Evolutionary conservation across 2,888 invertebrate species (phyloP), one percentile per base, ranked within the genome.

Genomic region (Tetramorium bicarinatum): DNA sequence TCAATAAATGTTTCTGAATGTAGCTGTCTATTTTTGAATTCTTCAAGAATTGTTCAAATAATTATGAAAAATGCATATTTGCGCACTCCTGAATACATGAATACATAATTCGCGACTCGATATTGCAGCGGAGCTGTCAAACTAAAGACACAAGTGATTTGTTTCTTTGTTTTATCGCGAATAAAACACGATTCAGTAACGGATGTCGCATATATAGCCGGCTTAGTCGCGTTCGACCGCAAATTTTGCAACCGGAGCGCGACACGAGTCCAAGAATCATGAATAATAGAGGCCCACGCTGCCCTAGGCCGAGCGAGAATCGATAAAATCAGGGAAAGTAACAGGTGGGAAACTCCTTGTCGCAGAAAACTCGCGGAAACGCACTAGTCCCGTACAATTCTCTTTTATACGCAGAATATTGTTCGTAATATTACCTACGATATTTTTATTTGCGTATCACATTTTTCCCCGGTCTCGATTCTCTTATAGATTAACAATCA

Each of bases 241-340:
- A 76, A 59, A 80, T 83, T 84, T 79, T 64, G 41, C 80, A 62
- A 76, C 52, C 56, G 54, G 49, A 77, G 47, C 84, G 69, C 25
- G 66, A 71, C n/a, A n/a, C 29, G 18, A 69, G 29, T 84, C 84
- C 83, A 77, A 61, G 18, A 54, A 69, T 38, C 41, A 74, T 89
- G 84, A 90, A 90, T 90, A 89, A 90, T 89, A 64, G 67, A 89
- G 29, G 49, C 52, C 52, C 29, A 15, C 61, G 66, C 21, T 56
- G 76, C 71, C 76, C 66, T 71, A 64, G 61, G 69, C 59, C 52
- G 59, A 75, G 25, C 61, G 52, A 75, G 47, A 47, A 86, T 88
- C 88, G 47, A 88, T 88, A 82, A 54, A 74, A 72, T 61, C 21
- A 64, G 89, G 86, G 61, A 87, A 89, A 59, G 85, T 87, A 87